Conservation (phyloP, 2,113 vertebrate species). For the Tyto alba region DNA sequence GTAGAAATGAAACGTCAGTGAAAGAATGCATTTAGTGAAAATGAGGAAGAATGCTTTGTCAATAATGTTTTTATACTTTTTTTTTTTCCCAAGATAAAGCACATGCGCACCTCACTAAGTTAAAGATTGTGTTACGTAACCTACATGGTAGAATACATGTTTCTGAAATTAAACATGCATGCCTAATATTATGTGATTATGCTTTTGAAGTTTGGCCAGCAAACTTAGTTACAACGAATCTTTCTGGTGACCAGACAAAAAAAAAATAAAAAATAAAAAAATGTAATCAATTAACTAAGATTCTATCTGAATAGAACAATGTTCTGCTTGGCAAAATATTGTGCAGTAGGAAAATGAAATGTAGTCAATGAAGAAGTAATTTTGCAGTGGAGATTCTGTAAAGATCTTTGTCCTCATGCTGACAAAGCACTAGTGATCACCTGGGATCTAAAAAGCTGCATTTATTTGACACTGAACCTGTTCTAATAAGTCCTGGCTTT, state of each 20-base stretch:
- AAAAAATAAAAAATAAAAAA: neutral
- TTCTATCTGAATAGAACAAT: neutral
- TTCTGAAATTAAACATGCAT: neutral
- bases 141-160: neutral
- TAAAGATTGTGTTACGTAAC: neutral
- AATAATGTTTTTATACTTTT: neutral
- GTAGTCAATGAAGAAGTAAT: neutral
- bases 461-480: neutral
- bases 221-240: neutral
- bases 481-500: neutral
- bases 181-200: neutral
- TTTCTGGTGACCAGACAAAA: neutral
- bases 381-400: neutral
- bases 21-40: neutral
- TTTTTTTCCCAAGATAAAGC: neutral
- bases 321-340: neutral
- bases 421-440: neutral
- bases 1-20: neutral
- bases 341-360: neutral
- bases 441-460: neutral
- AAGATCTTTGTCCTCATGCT: neutral
- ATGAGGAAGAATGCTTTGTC: neutral
- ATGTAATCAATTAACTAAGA: neutral
- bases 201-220: neutral
- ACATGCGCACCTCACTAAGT: neutral